phyloP scores from a whole-genome alignment of 2,888 invertebrate species.

The Lasius platythorax region DNA sequence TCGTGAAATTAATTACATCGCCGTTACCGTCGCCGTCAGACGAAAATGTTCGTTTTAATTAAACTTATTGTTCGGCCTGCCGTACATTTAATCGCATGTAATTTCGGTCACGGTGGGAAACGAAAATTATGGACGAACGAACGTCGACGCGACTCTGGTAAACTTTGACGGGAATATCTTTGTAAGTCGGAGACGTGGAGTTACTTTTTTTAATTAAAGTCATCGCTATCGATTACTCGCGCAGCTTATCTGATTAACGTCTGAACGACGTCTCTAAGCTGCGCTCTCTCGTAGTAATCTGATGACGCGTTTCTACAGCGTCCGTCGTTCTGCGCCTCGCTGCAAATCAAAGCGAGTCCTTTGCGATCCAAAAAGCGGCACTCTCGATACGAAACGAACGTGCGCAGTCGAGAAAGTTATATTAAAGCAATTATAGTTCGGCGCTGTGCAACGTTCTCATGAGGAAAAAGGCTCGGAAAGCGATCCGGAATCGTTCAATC shows the following conservation, averaged over 20 bases:
- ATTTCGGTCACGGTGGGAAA: slow-evolving; percentile 1
- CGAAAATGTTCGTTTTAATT: slow-evolving; percentile 47
- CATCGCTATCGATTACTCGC: slow-evolving; percentile 24
- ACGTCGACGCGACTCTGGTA: background rate
- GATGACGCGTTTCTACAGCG: slow-evolving; percentile 17
- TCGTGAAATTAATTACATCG: slow-evolving; percentile 48
- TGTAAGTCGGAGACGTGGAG: background rate
- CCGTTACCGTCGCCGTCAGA: background rate
- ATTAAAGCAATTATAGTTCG: slow-evolving; percentile 34
- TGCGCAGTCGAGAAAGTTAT: slow-evolving; percentile 32
- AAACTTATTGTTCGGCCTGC: slow-evolving; percentile 39
- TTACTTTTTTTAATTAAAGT: slow-evolving; percentile 50
- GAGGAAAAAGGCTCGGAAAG: slow-evolving; percentile 19
- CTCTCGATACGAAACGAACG: background rate
- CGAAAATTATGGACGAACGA: background rate
- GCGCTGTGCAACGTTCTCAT: background rate
- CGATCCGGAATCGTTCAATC: slow-evolving; percentile 21
- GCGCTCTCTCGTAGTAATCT: slow-evolving; percentile 30
- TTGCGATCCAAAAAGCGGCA: background rate
- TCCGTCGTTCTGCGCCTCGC: background rate
- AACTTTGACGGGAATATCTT: slow-evolving; percentile 17
- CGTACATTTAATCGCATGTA: slow-evolving; percentile 19
- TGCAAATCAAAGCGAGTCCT: slow-evolving; percentile 37
- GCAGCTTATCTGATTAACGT: slow-evolving; percentile 47
- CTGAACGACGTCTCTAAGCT: slow-evolving; percentile 19